phyloP scores from a whole-genome alignment of 2,113 vertebrate genomes.

The Carassius auratus region DNA sequence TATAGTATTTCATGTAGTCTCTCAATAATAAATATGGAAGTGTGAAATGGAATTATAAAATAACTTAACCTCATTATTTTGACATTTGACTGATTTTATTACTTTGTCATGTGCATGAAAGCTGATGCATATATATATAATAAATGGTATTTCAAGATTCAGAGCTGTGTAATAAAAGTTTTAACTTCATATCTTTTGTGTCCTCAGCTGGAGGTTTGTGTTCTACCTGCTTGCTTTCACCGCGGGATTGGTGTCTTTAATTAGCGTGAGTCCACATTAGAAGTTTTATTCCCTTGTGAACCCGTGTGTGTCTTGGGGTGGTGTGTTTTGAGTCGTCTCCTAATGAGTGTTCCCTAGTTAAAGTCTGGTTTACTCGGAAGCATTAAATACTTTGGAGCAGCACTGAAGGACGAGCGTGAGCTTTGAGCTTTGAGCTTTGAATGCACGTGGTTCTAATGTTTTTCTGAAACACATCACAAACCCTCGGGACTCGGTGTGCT shows the following conservation, averaged over 20 bases:
- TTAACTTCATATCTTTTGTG: not conserved
- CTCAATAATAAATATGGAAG: too few species aligned
- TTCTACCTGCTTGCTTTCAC: constrained; percentile 73
- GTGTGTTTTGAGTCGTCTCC: not conserved
- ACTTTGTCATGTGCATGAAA: too few species aligned
- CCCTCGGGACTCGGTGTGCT: not conserved
- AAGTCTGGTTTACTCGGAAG: not conserved
- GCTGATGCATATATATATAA: too few species aligned
- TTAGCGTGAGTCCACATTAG: constrained; percentile 62
- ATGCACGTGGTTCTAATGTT: not conserved
- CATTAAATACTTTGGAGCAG: not conserved
- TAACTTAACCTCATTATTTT: too few species aligned
- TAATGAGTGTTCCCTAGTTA: not conserved
- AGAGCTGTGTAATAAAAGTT: not conserved
- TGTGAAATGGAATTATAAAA: too few species aligned
- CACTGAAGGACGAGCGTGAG: not conserved
- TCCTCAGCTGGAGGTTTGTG: constrained; percentile 76
- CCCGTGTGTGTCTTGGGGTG: not conserved
- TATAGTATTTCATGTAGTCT: too few species aligned
- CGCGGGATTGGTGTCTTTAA: constrained; percentile 69
- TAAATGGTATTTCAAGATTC: not conserved
- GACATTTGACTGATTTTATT: too few species aligned
- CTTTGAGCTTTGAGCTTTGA: not conserved
- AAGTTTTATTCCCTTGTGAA: not conserved
- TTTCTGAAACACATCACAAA: not conserved